A percentile compares a stretch with the other conserved stretches of the same genome.
phyloP scores from a whole-genome alignment of 1,140 invertebrate species.

The Sinella curviseta region DNA sequence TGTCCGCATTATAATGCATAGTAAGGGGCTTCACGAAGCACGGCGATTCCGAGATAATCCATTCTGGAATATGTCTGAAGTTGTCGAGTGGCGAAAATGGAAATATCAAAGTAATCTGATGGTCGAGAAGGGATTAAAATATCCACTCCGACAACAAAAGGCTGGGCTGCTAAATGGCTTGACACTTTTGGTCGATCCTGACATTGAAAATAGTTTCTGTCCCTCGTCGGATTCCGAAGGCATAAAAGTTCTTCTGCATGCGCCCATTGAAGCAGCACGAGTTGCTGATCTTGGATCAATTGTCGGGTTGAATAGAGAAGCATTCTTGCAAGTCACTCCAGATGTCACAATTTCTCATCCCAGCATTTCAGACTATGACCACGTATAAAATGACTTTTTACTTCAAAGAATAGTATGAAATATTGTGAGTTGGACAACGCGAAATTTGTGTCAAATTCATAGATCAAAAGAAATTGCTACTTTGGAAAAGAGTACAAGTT shows the following conservation, averaged over 20 bases:
- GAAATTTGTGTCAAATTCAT: background rate
- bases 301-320: background rate
- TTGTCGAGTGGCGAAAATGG: background rate
- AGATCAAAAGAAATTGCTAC: conserved; percentile 41
- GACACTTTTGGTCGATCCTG: background rate
- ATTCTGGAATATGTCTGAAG: background rate
- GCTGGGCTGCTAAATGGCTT: background rate
- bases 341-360: background rate
- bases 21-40: background rate
- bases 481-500: conserved; percentile 37
- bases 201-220: background rate
- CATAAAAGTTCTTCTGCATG: background rate
- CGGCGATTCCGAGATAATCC: background rate
- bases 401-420: too few species aligned
- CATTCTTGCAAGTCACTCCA: background rate
- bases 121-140: background rate
- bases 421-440: too few species aligned
- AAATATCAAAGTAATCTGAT: background rate
- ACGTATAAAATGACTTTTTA: too few species aligned
- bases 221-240: conserved; percentile 1
- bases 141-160: background rate
- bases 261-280: background rate
- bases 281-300: background rate
- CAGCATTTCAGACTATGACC: background rate
- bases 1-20: too few species aligned